Percentiles rank a stretch among this genome's conserved stretches.
These are phyloP conservation scores for Orchestes rusci DNA, from an alignment of 2,888 invertebrate genomes.

Conservation along the genomic window DNA sequence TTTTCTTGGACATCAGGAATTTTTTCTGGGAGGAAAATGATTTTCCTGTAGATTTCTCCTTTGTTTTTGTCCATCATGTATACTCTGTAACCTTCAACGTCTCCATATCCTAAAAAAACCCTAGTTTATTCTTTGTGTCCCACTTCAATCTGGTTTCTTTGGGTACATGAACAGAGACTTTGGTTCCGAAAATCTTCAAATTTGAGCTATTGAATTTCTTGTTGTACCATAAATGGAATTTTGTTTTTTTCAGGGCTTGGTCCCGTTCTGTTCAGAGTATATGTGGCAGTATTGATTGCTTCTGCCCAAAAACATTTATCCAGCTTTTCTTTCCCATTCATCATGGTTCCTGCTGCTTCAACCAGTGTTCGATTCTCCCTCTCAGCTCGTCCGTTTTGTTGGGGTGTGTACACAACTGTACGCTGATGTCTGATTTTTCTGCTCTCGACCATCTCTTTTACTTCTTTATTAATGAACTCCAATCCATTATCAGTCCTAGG, in stretches of 20 bases:
- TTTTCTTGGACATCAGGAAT: not conserved
- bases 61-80: conserved; percentile 5
- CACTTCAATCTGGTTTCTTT: not conserved
- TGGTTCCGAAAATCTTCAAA: not conserved
- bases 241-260: conserved; percentile 1
- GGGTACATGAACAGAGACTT: conserved; percentile 2
- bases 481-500: conserved; percentile 2
- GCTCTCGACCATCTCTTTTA: not conserved
- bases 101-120: not conserved
- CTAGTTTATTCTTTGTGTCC: conserved; percentile 1
- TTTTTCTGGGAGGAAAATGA: not conserved
- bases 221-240: conserved; percentile 3
- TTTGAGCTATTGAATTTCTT: not conserved
- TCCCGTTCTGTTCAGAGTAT: conserved; percentile 12
- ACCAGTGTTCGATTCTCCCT: not conserved
- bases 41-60: conserved; percentile 2
- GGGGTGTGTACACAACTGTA: not conserved
- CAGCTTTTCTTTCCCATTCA: not conserved
- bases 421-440: not conserved
- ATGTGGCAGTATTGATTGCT: conserved; percentile 5
- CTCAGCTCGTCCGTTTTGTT: conserved; percentile 3
- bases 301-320: conserved; percentile 10
- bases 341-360: conserved; percentile 2
- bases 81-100: conserved; percentile 7
- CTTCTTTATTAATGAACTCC: conserved; percentile 1